Conservation (phyloP, 2,797 vertebrate genomes). For the Garrulus glandarius region DNA sequence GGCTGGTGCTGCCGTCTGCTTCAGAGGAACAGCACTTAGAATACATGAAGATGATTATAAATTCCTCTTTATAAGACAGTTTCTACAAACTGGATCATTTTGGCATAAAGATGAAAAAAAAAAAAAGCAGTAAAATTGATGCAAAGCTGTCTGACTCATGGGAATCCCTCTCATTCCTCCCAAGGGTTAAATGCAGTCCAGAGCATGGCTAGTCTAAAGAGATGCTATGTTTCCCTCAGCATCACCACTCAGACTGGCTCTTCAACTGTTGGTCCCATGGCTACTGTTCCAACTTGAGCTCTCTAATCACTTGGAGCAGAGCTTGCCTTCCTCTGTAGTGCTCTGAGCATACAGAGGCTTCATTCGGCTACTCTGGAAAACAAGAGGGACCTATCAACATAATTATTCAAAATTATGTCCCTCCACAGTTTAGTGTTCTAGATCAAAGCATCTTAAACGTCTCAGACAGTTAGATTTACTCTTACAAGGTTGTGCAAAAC, state of each 20-base stretch:
- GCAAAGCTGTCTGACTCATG: conserved; percentile 39
- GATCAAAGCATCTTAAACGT: conserved; percentile 19
- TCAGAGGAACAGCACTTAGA: neutral
- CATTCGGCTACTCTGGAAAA: neutral
- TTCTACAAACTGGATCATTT: conserved; percentile 41
- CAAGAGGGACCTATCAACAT: neutral
- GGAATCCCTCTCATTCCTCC: conserved; percentile 14
- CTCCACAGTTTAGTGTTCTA: conserved; percentile 10
- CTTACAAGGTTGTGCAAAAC: conserved; percentile 28
- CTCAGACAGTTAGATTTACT: neutral
- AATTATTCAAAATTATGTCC: neutral
- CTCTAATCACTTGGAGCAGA: neutral
- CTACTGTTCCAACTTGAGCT: conserved; percentile 15
- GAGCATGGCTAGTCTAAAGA: conserved; percentile 7
- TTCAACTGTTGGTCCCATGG: conserved; percentile 12
- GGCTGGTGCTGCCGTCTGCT: conserved; percentile 1
- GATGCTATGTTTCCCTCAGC: neutral
- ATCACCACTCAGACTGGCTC: neutral
- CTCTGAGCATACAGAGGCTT: neutral
- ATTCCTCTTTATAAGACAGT: conserved; percentile 18
- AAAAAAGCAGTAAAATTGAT: neutral
- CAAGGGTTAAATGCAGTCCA: conserved; percentile 14
- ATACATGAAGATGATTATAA: neutral
- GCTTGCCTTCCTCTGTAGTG: neutral
- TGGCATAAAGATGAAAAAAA: conserved; percentile 16